phyloP scores from a whole-genome alignment of 2,113 vertebrate species.

The Takifugu bimaculatus region DNA sequence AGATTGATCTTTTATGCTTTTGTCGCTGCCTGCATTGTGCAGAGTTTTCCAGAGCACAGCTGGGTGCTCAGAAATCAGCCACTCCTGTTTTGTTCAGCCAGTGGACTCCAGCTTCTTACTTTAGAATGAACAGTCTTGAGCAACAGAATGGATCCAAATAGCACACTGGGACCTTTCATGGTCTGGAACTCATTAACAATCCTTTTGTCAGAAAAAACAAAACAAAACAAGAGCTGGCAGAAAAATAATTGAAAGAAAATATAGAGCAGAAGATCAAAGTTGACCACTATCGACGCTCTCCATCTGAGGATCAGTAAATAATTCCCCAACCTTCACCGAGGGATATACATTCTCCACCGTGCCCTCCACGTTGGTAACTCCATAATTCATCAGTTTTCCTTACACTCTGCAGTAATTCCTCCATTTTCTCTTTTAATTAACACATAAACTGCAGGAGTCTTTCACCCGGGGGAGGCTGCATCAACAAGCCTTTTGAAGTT shows the following conservation, averaged over 20 bases:
- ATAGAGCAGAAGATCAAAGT: constrained; percentile 14
- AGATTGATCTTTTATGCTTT: constrained; percentile 2
- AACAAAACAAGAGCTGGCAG: constrained; percentile 15
- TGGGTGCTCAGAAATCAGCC: constrained; percentile 3
- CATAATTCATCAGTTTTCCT: constrained; percentile 32
- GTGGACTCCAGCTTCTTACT: background rate
- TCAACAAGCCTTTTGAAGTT: background rate
- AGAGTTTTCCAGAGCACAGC: constrained; percentile 12
- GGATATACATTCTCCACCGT: constrained; percentile 33
- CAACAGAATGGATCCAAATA: constrained; percentile 7
- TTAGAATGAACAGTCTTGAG: background rate
- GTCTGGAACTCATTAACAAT: constrained; percentile 19
- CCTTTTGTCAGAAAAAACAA: constrained; percentile 12
- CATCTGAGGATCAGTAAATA: constrained; percentile 50
- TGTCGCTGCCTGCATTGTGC: background rate
- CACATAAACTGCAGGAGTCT: constrained; percentile 15
- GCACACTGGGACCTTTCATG: constrained; percentile 17
- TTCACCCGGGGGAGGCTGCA: background rate
- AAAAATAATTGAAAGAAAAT: background rate
- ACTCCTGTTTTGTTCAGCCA: background rate
- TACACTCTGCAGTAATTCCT: constrained; percentile 1
- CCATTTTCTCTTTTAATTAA: constrained; percentile 32
- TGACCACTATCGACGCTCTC: constrained; percentile 26
- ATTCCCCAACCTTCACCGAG: constrained; percentile 47
- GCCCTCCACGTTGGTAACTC: constrained; percentile 17